Conservation (phyloP, 2,113 vertebrate species). For the Dicerorhinus sumatrensis region DNA sequence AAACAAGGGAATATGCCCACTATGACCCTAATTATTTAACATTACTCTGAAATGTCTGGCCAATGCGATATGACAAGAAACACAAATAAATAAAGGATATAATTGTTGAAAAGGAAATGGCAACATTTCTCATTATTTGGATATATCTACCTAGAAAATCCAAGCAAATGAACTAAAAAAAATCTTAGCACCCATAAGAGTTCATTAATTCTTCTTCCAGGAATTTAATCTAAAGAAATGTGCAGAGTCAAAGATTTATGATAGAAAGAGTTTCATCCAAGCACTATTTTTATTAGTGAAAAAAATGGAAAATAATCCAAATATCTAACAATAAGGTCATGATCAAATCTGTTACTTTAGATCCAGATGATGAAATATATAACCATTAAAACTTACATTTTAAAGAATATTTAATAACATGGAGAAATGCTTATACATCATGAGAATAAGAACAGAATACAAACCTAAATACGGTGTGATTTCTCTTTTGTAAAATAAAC, state of each 20-base stretch:
- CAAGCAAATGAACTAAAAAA: conserved; percentile 46
- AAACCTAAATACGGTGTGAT: not conserved
- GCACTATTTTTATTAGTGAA: conserved; percentile 12
- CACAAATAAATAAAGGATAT: conserved; percentile 66
- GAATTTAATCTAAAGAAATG: conserved; percentile 57
- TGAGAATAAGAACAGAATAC: conserved; percentile 34
- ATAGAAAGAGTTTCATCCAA: not conserved
- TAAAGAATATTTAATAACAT: conserved; percentile 39
- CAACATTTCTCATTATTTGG: conserved; percentile 60
- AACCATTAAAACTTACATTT: conserved; percentile 25
- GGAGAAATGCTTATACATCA: not conserved
- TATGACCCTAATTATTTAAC: conserved; percentile 63
- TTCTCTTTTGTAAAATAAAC: conserved; percentile 14
- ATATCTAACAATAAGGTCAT: not conserved
- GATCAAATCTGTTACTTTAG: not conserved
- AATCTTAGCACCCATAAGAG: not conserved
- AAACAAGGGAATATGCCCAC: conserved; percentile 42
- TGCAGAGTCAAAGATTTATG: not conserved
- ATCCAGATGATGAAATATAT: not conserved
- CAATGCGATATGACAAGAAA: conserved; percentile 84
- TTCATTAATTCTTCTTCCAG: not conserved
- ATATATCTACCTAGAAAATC: conserved; percentile 33
- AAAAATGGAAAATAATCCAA: not conserved
- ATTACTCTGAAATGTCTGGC: conserved; percentile 43
- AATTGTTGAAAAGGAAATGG: conserved; percentile 56